Percentiles rank a stretch among this genome's conserved stretches.
phyloP scores from a whole-genome alignment of 2,888 invertebrate genomes.

The Epirrhoe alternata region DNA sequence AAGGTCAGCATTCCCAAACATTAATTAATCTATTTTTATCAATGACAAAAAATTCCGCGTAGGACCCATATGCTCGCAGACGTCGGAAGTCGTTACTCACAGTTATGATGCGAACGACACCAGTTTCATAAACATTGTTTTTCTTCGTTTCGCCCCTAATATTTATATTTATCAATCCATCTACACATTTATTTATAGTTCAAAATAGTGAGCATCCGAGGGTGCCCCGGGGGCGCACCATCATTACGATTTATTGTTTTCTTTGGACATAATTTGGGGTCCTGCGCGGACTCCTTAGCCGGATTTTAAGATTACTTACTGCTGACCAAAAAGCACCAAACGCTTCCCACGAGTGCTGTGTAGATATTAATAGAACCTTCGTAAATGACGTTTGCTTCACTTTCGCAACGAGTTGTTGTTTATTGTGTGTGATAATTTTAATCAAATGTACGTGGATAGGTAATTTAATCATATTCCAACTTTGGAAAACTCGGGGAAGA shows the following conservation, averaged over 20 bases:
- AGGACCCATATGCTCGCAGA: conserved; percentile 76
- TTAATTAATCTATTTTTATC: conserved; percentile 62
- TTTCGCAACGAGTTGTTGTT: conserved; percentile 20
- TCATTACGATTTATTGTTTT: conserved; percentile 84
- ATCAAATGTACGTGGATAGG: no score
- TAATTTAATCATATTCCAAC: no score
- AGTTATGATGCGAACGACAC: conserved; percentile 85
- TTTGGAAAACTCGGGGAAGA: no score
- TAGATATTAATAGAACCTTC: conserved; percentile 30
- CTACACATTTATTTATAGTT: conserved; percentile 85
- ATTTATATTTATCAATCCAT: conserved; percentile 86
- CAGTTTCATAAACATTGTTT: conserved; percentile 85
- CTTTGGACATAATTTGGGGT: conserved; percentile 77
- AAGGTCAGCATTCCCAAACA: conserved; percentile 41
- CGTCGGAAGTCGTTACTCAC: conserved; percentile 85
- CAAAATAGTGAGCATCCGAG: conserved; percentile 82
- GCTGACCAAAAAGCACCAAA: conserved; percentile 56
- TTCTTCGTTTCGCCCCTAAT: conserved; percentile 84
- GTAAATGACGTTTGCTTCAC: not conserved
- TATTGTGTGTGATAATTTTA: no score
- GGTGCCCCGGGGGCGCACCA: conserved; percentile 78
- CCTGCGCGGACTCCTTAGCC: conserved; percentile 63
- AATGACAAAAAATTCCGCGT: conserved; percentile 76
- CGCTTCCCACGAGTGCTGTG: conserved; percentile 54
- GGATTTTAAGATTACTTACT: conserved; percentile 68